Evolutionary conservation across 1,140 invertebrate species (phyloP).

Genomic region (Penaeus vannamei): DNA sequence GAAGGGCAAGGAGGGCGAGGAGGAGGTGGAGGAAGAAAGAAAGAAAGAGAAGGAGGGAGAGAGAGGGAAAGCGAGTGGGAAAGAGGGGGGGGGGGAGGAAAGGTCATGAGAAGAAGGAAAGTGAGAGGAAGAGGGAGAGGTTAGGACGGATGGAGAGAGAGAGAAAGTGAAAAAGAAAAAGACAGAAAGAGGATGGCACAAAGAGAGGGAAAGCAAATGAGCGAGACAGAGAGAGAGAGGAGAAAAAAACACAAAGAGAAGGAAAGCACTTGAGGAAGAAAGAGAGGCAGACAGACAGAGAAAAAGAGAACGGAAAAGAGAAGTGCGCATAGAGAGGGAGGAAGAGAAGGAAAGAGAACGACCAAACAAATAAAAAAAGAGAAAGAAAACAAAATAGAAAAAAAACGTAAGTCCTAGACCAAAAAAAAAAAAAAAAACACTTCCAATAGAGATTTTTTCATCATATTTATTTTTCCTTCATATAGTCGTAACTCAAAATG

Average conservation of each 20-base stretch:
- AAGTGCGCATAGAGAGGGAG: neutral
- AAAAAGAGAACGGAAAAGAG: neutral
- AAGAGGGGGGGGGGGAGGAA: no score
- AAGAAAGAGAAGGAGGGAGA: no score
- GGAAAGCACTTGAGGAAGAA: neutral
- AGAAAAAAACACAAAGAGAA: neutral
- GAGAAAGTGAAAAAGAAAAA: neutral
- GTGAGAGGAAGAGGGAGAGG: no score
- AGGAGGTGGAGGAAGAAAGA: no score
- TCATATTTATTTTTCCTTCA: no score
- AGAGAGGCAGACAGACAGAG: neutral
- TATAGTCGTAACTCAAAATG: no score
- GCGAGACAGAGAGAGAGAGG: neutral
- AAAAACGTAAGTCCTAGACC: neutral
- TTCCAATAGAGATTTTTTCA: no score
- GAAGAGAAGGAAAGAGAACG: neutral
- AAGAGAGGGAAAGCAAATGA: constrained; percentile 4
- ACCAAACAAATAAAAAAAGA: neutral
- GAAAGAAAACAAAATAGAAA: neutral
- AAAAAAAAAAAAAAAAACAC: no score
- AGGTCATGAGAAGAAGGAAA: no score
- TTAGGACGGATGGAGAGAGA: no score
- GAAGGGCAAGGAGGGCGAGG: no score
- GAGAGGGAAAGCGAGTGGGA: no score
- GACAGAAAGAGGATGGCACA: neutral